Conservation (phyloP, 2,797 vertebrate genomes). For the Naso thynnoides region DNA sequence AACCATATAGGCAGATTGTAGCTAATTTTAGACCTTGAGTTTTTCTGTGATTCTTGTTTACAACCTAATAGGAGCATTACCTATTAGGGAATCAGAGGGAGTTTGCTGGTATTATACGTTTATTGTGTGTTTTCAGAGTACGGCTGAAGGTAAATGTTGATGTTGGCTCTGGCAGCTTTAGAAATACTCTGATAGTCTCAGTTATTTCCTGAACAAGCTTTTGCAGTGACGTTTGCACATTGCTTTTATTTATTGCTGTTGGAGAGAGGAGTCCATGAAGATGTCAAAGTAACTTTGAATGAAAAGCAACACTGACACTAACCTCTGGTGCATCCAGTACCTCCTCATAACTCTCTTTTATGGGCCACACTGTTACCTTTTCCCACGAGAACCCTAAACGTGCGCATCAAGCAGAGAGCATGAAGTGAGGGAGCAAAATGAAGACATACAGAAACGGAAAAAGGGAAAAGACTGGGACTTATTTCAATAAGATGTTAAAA, state of each 20-base stretch:
- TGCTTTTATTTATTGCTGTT: conserved; percentile 68
- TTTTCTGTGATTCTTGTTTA: conserved; percentile 11
- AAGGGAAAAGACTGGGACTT: conserved; percentile 12
- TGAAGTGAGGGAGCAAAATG: conserved; percentile 14
- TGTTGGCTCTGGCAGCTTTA: conserved; percentile 33
- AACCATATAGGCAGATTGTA: background rate
- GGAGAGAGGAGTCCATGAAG: conserved; percentile 72
- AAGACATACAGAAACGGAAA: conserved; percentile 17
- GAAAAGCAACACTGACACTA: conserved; percentile 80
- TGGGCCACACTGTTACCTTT: conserved; percentile 75
- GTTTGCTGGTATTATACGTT: conserved; percentile 26
- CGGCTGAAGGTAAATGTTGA: conserved; percentile 47
- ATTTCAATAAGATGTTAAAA: conserved; percentile 36
- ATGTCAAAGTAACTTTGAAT: conserved; percentile 78
- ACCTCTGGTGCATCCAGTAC: conserved; percentile 73
- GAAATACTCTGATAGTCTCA: conserved; percentile 16
- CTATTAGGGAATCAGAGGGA: conserved; percentile 15
- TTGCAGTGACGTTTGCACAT: conserved; percentile 38
- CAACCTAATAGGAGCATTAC: background rate
- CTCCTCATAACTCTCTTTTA: conserved; percentile 84
- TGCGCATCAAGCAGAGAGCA: conserved; percentile 22
- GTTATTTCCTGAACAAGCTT: conserved; percentile 57
- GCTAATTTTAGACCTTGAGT: background rate
- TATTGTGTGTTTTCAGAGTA: conserved; percentile 47
- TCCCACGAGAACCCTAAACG: conserved; percentile 78